Conservation (phyloP, 2,113 vertebrate species). For the Pedionomus torquatus region DNA sequence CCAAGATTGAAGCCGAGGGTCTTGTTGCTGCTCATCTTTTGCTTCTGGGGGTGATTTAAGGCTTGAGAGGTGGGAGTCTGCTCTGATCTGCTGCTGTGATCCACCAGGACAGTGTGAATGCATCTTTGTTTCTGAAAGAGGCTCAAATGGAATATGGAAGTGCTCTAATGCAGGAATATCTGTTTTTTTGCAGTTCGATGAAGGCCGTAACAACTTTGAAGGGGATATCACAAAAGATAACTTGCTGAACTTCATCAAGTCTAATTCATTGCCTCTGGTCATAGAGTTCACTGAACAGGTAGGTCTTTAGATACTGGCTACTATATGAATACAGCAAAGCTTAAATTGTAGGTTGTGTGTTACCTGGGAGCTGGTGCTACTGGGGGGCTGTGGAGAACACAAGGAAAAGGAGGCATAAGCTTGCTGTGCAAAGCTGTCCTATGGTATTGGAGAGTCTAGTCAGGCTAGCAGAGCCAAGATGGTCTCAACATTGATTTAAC, state of each 20-base stretch:
- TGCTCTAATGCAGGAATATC: not conserved
- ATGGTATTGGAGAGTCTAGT: not conserved
- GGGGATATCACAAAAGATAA: constrained; percentile 90
- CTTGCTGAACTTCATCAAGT: constrained; percentile 88
- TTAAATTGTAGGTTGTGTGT: not conserved
- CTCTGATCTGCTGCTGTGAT: not conserved
- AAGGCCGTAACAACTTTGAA: constrained; percentile 91
- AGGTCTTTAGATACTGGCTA: not conserved
- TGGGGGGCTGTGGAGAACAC: not conserved
- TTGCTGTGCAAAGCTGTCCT: not conserved
- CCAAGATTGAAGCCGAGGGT: not conserved
- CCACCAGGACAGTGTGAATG: not conserved
- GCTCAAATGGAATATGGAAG: not conserved
- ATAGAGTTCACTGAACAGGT: constrained; percentile 99
- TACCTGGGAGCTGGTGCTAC: not conserved
- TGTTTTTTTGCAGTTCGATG: constrained; percentile 86
- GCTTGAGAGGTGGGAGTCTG: not conserved
- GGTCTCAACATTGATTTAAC: not conserved
- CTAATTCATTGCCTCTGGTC: constrained; percentile 94
- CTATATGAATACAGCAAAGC: not conserved
- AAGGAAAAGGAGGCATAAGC: not conserved
- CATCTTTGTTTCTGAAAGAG: not conserved
- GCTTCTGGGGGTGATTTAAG: not conserved
- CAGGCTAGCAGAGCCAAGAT: not conserved
- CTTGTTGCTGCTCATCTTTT: not conserved